Base-by-base conservation (phyloP, 1,140 invertebrate genomes). In the Rhagoletis zephyria region DNA sequence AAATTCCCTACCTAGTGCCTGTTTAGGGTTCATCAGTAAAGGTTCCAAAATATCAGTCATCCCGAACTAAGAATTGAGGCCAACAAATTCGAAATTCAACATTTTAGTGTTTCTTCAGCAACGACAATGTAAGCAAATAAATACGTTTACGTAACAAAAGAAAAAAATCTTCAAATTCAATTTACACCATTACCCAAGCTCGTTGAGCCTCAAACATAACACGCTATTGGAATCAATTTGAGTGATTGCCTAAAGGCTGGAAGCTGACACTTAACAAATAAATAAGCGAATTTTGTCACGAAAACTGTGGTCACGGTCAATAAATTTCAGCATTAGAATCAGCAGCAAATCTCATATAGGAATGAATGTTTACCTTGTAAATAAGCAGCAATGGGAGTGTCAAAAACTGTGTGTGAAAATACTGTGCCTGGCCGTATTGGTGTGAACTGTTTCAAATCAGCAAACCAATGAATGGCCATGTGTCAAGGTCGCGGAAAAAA, bases 261-360 rank as follows among this genome's bases (percentile, higher is more conserved):
- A 10, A 51, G 61, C n/a, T 87, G 86, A 70, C 86, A 87, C 16
- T 59, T 87, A 59, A 87, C 86, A 19, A 7, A 56, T n/a, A 56
- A 70, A 70, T 87, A 86, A 67, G 16, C 30, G 65, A 87, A 87
- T 48, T 30, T 30, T 87, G 14, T 2, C 0, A 4, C n/a, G 30
- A 7, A 63, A 45, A 63, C 7, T 42, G 30, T 40, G 59, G 60
- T 45, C 59, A 16, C 5, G 42, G 30, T 85, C 59, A 9, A 85
- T 19, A 4, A 40, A 40, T 60, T 30, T 30, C 30, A 30, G 30
- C 30, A 30, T 30, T 30, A 30, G 30, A 85, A 30, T 10, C 30
- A 85, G 45, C 42, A 85, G 42, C 19, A 45, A 42, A 7, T 42
- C 42, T 1, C 42, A 60, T n/a, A 51, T 9, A 3, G 10, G 1